Evolutionary conservation across 92 coral and sea anemone genomes (phyloP).

Genomic region (Galaxea fascicularis): DNA sequence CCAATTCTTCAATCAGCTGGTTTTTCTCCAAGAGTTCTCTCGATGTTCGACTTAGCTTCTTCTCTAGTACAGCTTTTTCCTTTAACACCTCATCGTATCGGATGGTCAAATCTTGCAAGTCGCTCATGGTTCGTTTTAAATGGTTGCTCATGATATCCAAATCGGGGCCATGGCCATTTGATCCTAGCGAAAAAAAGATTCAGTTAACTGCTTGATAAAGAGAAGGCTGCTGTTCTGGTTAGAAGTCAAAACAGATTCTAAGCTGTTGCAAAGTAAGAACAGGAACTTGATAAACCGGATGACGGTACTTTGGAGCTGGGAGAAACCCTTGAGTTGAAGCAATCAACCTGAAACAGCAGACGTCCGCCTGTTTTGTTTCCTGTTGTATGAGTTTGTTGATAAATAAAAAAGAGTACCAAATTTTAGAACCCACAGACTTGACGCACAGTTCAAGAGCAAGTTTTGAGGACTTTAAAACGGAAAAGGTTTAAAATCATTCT

Average conservation of each 20-base stretch:
- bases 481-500: too few relatives aligned
- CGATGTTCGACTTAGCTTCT: conserved; percentile 61
- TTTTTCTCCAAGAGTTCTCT: conserved; percentile 71
- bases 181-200: background rate
- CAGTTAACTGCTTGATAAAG: background rate
- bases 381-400: too few relatives aligned
- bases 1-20: conserved; percentile 73
- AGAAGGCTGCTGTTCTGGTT: background rate
- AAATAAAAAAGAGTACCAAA: too few relatives aligned
- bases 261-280: background rate
- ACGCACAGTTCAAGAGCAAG: too few relatives aligned
- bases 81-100: conserved; percentile 80
- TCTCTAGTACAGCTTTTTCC: conserved; percentile 71
- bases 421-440: too few relatives aligned
- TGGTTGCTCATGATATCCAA: conserved; percentile 84
- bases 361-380: too few relatives aligned
- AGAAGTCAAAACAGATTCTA: conserved; percentile 10
- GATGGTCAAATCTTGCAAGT: conserved; percentile 82
- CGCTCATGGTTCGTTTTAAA: conserved; percentile 76
- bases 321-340: conserved; percentile 14
- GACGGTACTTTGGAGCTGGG: background rate
- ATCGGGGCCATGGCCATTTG: conserved; percentile 67
- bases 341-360: background rate
- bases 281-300: conserved; percentile 24
- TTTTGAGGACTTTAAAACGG: too few relatives aligned